Percentiles rank a stretch among this genome's conserved stretches.
Evolutionary conservation across 2,797 vertebrate species (phyloP).

Genomic region (Podarcis lilfordi): DNA sequence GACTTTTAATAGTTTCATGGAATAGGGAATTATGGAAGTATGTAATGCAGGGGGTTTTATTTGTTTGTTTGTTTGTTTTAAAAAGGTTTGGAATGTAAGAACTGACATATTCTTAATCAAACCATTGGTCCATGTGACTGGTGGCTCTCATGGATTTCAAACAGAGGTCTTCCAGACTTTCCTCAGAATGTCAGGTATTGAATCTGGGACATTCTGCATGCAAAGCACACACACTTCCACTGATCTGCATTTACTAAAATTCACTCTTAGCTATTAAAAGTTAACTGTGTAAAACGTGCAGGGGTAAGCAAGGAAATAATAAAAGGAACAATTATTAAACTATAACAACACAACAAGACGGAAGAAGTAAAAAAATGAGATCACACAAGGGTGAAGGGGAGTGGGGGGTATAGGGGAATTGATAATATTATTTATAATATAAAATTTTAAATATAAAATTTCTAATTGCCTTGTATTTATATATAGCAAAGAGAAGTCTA

Average conservation of each 20-base stretch:
- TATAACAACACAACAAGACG: too few species aligned
- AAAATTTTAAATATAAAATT: too few species aligned
- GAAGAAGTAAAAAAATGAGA: too few species aligned
- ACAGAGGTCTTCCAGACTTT: background rate
- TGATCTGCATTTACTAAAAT: background rate
- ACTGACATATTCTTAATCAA: background rate
- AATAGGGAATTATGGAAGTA: background rate
- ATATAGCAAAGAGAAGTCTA: too few species aligned
- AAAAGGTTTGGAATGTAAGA: background rate
- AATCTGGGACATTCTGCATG: background rate
- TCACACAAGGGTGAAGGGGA: too few species aligned
- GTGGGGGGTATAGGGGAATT: too few species aligned
- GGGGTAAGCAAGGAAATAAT: too few species aligned
- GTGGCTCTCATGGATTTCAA: background rate
- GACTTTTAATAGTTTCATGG: background rate
- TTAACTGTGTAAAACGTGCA: background rate
- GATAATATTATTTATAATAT: too few species aligned
- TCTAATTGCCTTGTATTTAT: too few species aligned
- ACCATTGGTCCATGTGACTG: background rate
- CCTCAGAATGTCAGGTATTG: too few species aligned
- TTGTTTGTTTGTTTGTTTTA: background rate
- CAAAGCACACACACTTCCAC: background rate
- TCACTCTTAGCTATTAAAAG: background rate
- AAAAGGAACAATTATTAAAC: too few species aligned
- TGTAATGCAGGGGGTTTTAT: background rate